Percentiles rank a stretch among this genome's conserved stretches.
phyloP scores from a whole-genome alignment of 2,888 invertebrate species.

The Leptarthrus brevirostris region DNA sequence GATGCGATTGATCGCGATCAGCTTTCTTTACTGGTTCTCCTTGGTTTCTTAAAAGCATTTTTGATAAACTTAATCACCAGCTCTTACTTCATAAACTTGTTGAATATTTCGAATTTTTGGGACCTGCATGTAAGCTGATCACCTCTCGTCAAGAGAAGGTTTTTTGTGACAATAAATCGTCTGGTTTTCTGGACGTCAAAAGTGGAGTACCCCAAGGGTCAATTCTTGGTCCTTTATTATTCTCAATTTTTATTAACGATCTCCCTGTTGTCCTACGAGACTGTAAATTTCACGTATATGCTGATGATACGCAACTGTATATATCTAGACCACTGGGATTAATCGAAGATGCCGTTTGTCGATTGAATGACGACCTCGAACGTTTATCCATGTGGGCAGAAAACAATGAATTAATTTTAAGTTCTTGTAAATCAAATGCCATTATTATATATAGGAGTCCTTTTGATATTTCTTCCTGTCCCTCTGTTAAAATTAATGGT shows the following conservation, averaged over 20 bases:
- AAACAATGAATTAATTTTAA: neutral
- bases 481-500: neutral
- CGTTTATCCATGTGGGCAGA: neutral
- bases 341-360: too few species aligned
- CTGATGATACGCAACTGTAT: neutral
- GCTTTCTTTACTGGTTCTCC: too few species aligned
- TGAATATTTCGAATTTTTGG: too few species aligned
- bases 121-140: neutral
- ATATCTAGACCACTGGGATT: neutral
- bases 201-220: neutral
- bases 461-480: neutral
- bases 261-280: neutral
- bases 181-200: neutral
- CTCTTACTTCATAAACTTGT: too few species aligned
- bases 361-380: too few species aligned
- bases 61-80: too few species aligned
- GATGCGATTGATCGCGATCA: too few species aligned
- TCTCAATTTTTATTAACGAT: neutral
- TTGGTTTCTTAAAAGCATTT: too few species aligned
- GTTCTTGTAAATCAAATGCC: neutral
- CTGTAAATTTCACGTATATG: neutral
- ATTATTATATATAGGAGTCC: neutral
- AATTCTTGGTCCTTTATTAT: neutral
- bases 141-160: neutral
- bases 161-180: neutral